Base-by-base conservation (phyloP, 2,113 vertebrate species). In the Panthera leo region DNA sequence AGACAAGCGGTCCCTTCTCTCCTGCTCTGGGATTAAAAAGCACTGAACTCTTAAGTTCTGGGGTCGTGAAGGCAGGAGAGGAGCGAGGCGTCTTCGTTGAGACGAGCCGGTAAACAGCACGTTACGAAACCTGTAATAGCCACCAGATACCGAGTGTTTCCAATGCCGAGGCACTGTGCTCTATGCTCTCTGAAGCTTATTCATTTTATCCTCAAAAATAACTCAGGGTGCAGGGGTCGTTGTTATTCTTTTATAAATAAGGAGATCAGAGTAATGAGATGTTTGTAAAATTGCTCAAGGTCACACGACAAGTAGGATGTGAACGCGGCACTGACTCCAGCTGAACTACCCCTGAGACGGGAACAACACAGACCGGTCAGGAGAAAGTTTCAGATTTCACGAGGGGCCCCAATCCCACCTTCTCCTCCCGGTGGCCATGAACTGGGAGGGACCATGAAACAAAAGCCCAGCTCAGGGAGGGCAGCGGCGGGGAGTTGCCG, bases 221-320 rank as follows among this genome's bases (percentile, higher is more conserved):
- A 75, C 7, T 34, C 34, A 48, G n/a, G 2, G 4, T 1, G 19
- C 78, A 31, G 36, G 70, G 61, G 42, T 27, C 51, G 8, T 71
- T 23, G 53, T 82, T 88, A 39, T 36, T 86, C 45, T 51, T 89
- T 87, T n/a, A 75, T 14, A n/a, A 25, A 14, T 21, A 86, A 85
- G 58, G 21, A 88, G 90, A 88, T 39, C 70, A 71, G 65, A 75
- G 42, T 13, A 80, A 23, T n/a, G 27, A 42, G 48, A 70, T 90
- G 19, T 68, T 84, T 94, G 39, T 55, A 61, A 65, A 71, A n/a
- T 78, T 65, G 73, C 36, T 71, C 75, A 91, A 89, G 39, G 55
- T 70, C 75, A 65, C 42, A 25, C 7, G 51, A 31, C 8, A 79
- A 78, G 34, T 14, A 65, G 58, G 61, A 27, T 31, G 27, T 67